Conservation (phyloP, 2,113 vertebrate species). For the Acrocephalus arundinaceus region DNA sequence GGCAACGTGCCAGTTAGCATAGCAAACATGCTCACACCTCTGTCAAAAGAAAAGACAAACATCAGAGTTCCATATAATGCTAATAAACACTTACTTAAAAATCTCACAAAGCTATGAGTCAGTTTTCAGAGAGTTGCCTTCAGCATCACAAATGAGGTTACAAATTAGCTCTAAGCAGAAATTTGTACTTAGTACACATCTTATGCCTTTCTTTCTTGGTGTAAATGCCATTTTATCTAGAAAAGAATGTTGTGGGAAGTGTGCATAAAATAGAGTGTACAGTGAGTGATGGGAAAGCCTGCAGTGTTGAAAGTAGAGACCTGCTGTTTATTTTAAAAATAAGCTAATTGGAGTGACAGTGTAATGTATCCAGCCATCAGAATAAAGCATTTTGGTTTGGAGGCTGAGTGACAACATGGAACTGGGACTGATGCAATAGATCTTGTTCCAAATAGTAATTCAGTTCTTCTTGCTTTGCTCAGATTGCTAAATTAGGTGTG, state of each 20-base stretch:
- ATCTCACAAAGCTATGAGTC: background rate
- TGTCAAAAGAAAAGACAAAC: conserved; percentile 47
- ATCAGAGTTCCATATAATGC: background rate
- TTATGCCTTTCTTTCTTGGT: background rate
- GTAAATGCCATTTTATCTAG: background rate
- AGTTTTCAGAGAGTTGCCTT: background rate
- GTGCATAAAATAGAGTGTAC: background rate
- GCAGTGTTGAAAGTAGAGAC: conserved; percentile 46
- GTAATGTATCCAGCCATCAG: background rate
- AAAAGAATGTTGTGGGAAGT: conserved; percentile 5
- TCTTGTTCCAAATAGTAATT: conserved; percentile 48
- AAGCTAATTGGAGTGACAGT: conserved; percentile 25
- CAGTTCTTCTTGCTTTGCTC: conserved; percentile 37
- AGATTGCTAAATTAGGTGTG: conserved; percentile 62
- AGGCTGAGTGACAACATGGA: conserved; percentile 35
- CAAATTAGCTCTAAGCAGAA: background rate
- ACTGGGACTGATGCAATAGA: conserved; percentile 18
- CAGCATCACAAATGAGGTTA: background rate
- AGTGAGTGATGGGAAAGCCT: conserved; percentile 11
- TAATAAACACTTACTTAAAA: background rate
- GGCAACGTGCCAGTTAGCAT: conserved; percentile 83
- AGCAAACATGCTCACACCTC: conserved; percentile 83
- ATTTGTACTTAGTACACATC: background rate
- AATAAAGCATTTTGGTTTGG: conserved; percentile 4
- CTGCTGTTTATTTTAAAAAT: conserved; percentile 55